Percentiles rank a stretch among this genome's conserved stretches.
Evolutionary conservation across 2,888 invertebrate species (phyloP).

Genomic region (Eledona agricola): DNA sequence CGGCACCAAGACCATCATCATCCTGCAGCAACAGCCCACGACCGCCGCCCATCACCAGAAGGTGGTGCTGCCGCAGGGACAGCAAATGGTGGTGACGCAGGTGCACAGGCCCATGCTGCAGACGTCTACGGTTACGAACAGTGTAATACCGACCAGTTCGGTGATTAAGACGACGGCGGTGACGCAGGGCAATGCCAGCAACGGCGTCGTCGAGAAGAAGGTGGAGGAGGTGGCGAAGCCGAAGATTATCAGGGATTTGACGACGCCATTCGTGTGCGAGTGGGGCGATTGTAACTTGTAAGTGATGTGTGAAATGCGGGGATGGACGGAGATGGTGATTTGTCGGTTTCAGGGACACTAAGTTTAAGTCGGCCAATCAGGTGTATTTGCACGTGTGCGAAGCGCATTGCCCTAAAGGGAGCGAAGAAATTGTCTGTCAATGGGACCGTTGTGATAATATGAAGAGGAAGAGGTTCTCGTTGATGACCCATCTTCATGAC

Average conservation of each 20-base stretch:
- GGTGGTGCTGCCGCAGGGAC: constrained; percentile 73
- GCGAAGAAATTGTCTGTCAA: constrained; percentile 81
- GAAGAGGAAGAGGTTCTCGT: constrained; percentile 88
- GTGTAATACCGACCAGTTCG: constrained; percentile 58
- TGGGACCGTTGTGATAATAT: constrained; percentile 93
- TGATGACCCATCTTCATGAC: constrained; percentile 96
- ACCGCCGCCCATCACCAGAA: constrained; percentile 62
- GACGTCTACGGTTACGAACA: constrained; percentile 63
- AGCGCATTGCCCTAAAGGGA: constrained; percentile 78
- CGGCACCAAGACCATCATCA: constrained; percentile 75
- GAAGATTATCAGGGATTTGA: constrained; percentile 60
- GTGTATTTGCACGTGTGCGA: constrained; percentile 90
- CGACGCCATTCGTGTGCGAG: constrained; percentile 81
- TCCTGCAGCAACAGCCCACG: constrained; percentile 69
- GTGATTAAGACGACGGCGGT: constrained; percentile 51
- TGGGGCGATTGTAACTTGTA: constrained; percentile 89
- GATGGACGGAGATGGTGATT: background rate
- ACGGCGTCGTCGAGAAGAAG: constrained; percentile 48
- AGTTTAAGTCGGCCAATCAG: constrained; percentile 77
- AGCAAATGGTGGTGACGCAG: constrained; percentile 72
- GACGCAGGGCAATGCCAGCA: constrained; percentile 38
- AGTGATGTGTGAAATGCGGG: constrained; percentile 48
- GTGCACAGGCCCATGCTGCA: constrained; percentile 66
- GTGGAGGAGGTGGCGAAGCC: constrained; percentile 48
- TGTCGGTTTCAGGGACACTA: constrained; percentile 61